Base-by-base conservation (phyloP, 1,140 invertebrate species). In the Panulirus ornatus region DNA sequence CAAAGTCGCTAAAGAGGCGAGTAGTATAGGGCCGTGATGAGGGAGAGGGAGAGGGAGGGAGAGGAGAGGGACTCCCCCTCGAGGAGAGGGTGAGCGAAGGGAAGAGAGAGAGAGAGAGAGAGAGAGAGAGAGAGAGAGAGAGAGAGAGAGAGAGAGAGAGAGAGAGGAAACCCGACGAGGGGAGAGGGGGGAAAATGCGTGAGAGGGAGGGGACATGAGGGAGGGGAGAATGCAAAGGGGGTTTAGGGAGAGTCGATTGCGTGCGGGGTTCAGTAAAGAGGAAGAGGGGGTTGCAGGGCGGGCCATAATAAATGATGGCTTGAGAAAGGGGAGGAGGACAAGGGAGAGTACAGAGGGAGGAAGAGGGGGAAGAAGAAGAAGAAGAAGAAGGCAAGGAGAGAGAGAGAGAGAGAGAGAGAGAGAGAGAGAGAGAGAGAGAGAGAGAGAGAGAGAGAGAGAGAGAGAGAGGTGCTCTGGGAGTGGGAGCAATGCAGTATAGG, bases 1-100 rank as follows among this genome's bases (percentile, higher is more conserved):
- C 58, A 66, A 66, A 66, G 58, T 66, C 58, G 30, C n/a, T 66
- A 58, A 58, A 58, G 54, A 58, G 54, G n/a, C 54, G 54, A 58
- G 16, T 5, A 22, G 0, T 22, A 58, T 16, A 9, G 71, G 71
- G 73, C 36, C 27, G 16, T 66, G 58, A 22, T 30, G n/a, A 27
- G 9, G 58, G n/a, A 22, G 51, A 58, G 54, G 54, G 54, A 22
- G 19, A 22, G 11, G 54, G 54, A 22, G 54, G n/a, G n/a, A n/a
- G n/a, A n/a, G n/a, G n/a, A n/a, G n/a, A n/a, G n/a, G n/a, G n/a
- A n/a, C n/a, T n/a, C n/a, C n/a, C n/a, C n/a, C n/a, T n/a, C n/a
- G n/a, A n/a, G n/a, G n/a, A n/a, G n/a, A n/a, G n/a, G n/a, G n/a
- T n/a, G n/a, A n/a, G n/a, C n/a, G n/a, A n/a, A n/a, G n/a, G n/a